These are phyloP conservation scores for Papilio gigon DNA, from an alignment of 2,888 invertebrate species.

Conservation along the genomic window DNA sequence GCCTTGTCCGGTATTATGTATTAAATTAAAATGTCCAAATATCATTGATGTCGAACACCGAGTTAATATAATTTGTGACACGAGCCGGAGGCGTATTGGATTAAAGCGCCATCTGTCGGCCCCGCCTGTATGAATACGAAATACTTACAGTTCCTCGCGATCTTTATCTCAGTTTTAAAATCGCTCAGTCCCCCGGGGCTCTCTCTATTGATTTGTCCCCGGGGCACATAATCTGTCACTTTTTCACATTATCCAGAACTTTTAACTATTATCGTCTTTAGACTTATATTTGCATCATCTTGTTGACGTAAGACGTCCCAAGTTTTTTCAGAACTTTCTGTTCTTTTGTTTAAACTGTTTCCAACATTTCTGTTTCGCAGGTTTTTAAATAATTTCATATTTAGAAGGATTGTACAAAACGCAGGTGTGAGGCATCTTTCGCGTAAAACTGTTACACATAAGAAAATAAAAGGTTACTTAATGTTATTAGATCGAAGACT, in stretches of 20 bases:
- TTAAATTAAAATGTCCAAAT: slow-evolving; percentile 77
- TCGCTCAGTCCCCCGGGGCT: slow-evolving; percentile 76
- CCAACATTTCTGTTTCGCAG: too few relatives aligned
- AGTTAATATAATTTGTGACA: slow-evolving; percentile 79
- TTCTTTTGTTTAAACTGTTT: too few relatives aligned
- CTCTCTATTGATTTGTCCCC: slow-evolving; percentile 76
- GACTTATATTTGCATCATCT: slow-evolving; percentile 21
- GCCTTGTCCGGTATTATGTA: slow-evolving; percentile 54
- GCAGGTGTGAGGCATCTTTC: too few relatives aligned
- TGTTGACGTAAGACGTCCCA: too few relatives aligned
- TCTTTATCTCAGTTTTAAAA: slow-evolving; percentile 82
- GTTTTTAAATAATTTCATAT: too few relatives aligned
- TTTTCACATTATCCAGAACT: slow-evolving; percentile 71
- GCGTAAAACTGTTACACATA: too few relatives aligned
- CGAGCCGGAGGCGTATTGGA: slow-evolving; percentile 80
- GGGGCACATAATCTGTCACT: slow-evolving; percentile 72
- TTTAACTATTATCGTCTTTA: slow-evolving; percentile 62
- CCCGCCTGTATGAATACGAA: slow-evolving; percentile 79
- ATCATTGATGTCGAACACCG: slow-evolving; percentile 82
- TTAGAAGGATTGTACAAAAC: not conserved
- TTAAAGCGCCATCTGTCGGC: slow-evolving; percentile 81
- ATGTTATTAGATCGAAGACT: slow-evolving; percentile 68
- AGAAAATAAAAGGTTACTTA: slow-evolving; percentile 74
- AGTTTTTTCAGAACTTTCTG: too few relatives aligned
- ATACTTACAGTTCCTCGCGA: slow-evolving; percentile 76